Conservation (phyloP, 2,113 vertebrate species). For the Aix galericulata region DNA sequence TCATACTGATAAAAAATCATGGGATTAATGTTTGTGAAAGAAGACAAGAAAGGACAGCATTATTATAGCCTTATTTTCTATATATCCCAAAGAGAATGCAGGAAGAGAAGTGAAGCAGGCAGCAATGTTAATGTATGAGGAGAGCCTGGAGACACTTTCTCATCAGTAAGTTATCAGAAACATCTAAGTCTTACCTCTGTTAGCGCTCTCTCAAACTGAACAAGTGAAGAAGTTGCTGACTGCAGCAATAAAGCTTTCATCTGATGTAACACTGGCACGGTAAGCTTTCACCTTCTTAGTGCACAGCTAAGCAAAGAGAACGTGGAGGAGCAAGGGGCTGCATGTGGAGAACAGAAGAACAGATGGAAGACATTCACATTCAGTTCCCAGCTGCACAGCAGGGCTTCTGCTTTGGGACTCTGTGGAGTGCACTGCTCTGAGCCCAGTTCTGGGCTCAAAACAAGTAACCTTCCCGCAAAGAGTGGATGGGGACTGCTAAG, state of each 20-base stretch:
- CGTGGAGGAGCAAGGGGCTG: not conserved
- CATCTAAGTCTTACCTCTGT: slow-evolving; percentile 14
- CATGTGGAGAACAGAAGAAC: not conserved
- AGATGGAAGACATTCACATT: not conserved
- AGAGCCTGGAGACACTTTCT: not conserved
- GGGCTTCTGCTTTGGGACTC: not conserved
- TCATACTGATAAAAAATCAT: slow-evolving; percentile 62
- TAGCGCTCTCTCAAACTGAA: not conserved
- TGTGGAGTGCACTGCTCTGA: not conserved
- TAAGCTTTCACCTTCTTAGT: not conserved
- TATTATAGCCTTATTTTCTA: slow-evolving; percentile 64
- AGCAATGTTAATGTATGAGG: slow-evolving; percentile 51
- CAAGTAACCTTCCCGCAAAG: not conserved
- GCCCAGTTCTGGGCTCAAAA: not conserved
- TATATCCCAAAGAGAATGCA: slow-evolving; percentile 35
- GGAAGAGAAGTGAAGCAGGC: slow-evolving; percentile 26
- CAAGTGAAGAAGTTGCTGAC: slow-evolving; percentile 11
- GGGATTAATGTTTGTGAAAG: slow-evolving; percentile 69
- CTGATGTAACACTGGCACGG: not conserved
- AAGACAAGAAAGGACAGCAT: slow-evolving; percentile 62
- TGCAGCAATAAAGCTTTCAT: slow-evolving; percentile 29
- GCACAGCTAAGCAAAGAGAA: not conserved
- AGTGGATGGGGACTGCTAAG: not conserved
- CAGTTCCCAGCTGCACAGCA: not conserved
- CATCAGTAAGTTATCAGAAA: slow-evolving; percentile 34